Base-by-base conservation (phyloP, 2,888 invertebrate genomes). In the Acrobasis consociella region DNA sequence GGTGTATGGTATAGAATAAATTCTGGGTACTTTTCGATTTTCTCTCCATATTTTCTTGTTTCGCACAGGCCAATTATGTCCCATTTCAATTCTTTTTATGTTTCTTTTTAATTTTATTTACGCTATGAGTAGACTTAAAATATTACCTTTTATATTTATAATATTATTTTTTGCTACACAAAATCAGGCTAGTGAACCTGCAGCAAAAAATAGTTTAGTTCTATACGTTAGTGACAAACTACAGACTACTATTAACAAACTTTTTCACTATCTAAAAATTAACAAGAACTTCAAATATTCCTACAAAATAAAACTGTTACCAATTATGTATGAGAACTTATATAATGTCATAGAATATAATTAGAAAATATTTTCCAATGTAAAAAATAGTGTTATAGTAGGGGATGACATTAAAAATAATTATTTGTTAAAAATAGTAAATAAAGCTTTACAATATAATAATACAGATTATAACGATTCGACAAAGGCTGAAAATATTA, bases 281-380 rank as follows among this genome's bases (percentile, higher is more conserved):
- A 11, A 56, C 5, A 22, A n/a, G 13, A 17, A 15, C 1, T 56
- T 39, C 11, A 56, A 9, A 42, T 9, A 13, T 9, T 22, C 10
- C 7, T 56, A 42, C 9, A 56, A 56, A 46, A 38, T 22, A 22
- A 56, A 22, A 56, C 11, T 56, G 11, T 22, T 56, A 22, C 9
- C 46, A 42, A 66, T 64, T 37, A 77, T 81, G 71, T 76, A 80
- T 65, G 69, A 69, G 51, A 69, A 77, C 62, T 70, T 81, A 42
- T 73, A 69, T 31, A 71, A 65, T 16, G 69, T 78, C 51, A 70
- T 75, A 0, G 72, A 72, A 52, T 74, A 70, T 49, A 74, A 75
- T 58, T 72, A 22, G 42, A 46, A 56, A 3, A 42, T 17, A n/a
- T 46, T 22, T 9, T 17, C 39, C 9, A 8, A 56, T 13, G 17